A percentile compares a stretch with the other conserved stretches of the same genome.
Evolutionary conservation across 2,888 invertebrate species (phyloP).

Genomic region (Plusia festucae): DNA sequence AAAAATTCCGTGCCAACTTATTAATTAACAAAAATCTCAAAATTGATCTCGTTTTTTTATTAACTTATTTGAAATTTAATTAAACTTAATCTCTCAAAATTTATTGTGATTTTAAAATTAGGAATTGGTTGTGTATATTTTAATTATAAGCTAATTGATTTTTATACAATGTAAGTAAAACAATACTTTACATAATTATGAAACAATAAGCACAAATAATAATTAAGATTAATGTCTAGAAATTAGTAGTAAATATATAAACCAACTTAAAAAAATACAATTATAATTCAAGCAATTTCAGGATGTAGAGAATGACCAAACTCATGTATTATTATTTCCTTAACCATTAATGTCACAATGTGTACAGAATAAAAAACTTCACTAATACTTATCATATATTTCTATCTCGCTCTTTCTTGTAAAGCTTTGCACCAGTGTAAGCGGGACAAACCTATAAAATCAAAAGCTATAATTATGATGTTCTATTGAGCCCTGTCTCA

Average conservation of each 20-base stretch:
- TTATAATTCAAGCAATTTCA: not conserved
- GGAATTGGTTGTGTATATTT: conserved; percentile 43
- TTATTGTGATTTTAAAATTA: conserved; percentile 32
- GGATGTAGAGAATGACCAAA: not conserved
- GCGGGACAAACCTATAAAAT: not conserved
- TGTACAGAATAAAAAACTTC: too few relatives aligned
- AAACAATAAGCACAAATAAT: not conserved
- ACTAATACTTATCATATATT: not conserved
- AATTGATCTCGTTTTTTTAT: conserved; percentile 52
- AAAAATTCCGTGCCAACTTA: conserved; percentile 39
- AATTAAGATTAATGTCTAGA: not conserved
- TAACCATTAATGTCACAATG: too few relatives aligned
- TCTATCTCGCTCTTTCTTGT: not conserved
- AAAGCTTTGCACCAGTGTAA: not conserved
- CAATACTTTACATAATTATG: not conserved
- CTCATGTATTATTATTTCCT: not conserved
- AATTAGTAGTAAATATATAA: too few relatives aligned
- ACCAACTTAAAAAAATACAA: too few relatives aligned
- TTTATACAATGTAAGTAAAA: conserved; percentile 12
- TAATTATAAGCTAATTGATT: conserved; percentile 13
- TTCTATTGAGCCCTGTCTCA: conserved; percentile 6
- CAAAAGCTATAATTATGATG: not conserved
- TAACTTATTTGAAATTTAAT: conserved; percentile 24
- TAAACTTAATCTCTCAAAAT: conserved; percentile 16
- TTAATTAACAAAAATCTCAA: conserved; percentile 21